Evolutionary conservation across 1,140 invertebrate species (phyloP).

Genomic region (Trigoniulus corallinus): DNA sequence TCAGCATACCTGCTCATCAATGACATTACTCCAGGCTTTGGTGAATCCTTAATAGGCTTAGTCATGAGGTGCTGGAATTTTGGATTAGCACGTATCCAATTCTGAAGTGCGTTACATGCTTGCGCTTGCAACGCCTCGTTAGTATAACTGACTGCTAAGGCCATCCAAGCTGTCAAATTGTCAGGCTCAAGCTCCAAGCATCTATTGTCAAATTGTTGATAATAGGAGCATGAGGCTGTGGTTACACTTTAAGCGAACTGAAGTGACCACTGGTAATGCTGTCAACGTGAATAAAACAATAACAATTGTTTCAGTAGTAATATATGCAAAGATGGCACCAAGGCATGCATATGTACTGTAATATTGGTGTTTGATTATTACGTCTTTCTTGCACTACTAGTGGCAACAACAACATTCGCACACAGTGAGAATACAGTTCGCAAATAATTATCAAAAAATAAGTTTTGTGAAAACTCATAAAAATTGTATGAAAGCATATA

Average conservation of each 20-base stretch:
- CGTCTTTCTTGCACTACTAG: too few species aligned
- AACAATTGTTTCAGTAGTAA: too few species aligned
- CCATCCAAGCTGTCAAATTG: constrained; percentile 70
- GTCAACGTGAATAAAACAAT: too few species aligned
- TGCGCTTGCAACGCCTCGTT: constrained; percentile 57
- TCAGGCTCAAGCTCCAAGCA: constrained; percentile 59
- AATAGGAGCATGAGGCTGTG: neutral
- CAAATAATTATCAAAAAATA: too few species aligned
- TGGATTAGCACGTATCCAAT: constrained; percentile 71
- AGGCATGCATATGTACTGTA: too few species aligned
- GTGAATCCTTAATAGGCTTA: neutral
- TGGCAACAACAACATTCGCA: too few species aligned
- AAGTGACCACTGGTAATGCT: constrained; percentile 71
- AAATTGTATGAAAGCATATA: too few species aligned
- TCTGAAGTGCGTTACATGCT: constrained; percentile 33
- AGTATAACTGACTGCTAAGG: constrained; percentile 82
- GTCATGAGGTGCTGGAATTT: constrained; percentile 56
- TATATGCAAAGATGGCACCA: too few species aligned
- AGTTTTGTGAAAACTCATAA: too few species aligned
- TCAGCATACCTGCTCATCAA: constrained; percentile 7
- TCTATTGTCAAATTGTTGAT: constrained; percentile 12
- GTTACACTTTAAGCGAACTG: constrained; percentile 72
- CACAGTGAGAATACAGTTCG: too few species aligned
- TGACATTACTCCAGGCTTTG: neutral
- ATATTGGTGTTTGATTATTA: too few species aligned